Evolutionary conservation across 2,797 vertebrate species (phyloP).

Genomic region (Labeo calbasu): DNA sequence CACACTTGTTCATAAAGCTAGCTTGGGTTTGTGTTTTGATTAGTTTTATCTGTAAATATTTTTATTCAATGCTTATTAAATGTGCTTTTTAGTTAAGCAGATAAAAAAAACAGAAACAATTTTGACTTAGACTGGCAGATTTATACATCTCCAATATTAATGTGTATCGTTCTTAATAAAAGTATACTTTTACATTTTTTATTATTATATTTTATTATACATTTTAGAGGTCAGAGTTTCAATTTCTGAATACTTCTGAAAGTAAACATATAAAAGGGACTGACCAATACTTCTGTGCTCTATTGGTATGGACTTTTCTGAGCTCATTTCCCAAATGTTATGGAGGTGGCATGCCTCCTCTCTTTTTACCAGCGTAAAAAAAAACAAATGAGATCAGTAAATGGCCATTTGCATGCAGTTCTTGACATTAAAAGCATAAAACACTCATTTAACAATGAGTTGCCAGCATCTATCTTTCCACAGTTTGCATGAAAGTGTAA

Average conservation of each 20-base stretch:
- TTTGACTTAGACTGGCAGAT: neutral
- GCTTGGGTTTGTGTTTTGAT: constrained; percentile 9
- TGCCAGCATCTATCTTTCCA: neutral
- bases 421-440: neutral
- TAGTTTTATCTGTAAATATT: neutral
- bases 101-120: neutral
- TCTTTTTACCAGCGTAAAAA: neutral
- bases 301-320: neutral
- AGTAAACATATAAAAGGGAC: neutral
- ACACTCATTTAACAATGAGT: neutral
- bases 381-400: neutral
- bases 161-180: neutral
- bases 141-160: neutral
- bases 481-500: neutral
- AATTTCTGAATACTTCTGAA: neutral
- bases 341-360: neutral
- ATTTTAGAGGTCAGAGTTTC: neutral
- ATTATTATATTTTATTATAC: neutral
- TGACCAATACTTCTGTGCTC: too few species aligned
- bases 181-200: neutral
- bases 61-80: neutral
- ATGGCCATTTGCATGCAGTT: neutral
- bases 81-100: neutral
- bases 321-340: neutral
- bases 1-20: neutral